Evolutionary conservation across 2,888 invertebrate genomes (phyloP), one percentile per base, ranked within the genome.

Genomic region (Drosophila hamatofila): DNA sequence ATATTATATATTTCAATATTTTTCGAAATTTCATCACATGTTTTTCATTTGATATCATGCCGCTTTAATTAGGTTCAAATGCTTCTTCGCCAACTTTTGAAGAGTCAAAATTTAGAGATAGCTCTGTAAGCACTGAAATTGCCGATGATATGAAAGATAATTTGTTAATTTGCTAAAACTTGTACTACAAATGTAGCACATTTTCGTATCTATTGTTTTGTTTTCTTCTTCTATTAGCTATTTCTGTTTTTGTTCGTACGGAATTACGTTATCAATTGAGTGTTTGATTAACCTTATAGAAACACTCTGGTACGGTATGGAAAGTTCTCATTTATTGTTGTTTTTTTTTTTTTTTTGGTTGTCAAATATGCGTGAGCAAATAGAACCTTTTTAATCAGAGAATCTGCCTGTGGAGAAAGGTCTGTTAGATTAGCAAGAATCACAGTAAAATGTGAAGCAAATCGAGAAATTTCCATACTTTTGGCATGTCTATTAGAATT

Each of bases 121-220:
- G 12, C 51, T 33, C 51, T 21, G 14, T 14, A 21, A 21, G 51
- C 51, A 33, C 18, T 33, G 49, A 18, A 49, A 49, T 49, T 14
- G 18, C 51, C 23, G 30, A 41, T 49, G 57, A 52, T 51, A 25
- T 8, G 37, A 57, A n/a, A 76, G 65, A 72, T 65, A 69, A 66
- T 63, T 69, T 46, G 25, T 69, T 57, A 65, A 63, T 68, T 72
- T 59, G 48, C 57, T 18, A 23, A 33, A 52, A 52, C 59, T 55
- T 62, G 59, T 60, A 18, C 27, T 12, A 72, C 78, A 72, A 56
- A 30, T 72, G 49, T 72, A 11, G 54, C 44, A 49, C 39, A 64
- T 39, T 57, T 41, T 55, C 16, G 33, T 67, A 41, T 30, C 18
- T 18, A 30, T 27, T 30, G 16, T 44, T 46, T 27, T 44, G 27